Evolutionary conservation across 2,888 invertebrate genomes (phyloP).

Genomic region (Sisyra terminalis): DNA sequence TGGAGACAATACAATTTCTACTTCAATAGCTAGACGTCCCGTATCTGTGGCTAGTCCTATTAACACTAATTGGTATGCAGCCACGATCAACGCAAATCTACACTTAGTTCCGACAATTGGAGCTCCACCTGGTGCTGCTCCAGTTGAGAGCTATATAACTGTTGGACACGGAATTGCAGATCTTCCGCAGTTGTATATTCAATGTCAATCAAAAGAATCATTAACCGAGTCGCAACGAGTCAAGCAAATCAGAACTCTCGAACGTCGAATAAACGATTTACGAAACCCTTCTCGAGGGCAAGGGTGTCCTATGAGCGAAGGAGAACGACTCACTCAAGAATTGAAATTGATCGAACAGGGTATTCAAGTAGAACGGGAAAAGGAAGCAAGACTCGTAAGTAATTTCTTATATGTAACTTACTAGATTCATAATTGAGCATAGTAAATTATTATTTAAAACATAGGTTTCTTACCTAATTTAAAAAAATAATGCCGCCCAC

Average conservation of each 20-base stretch:
- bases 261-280: slow-evolving; percentile 42
- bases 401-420: no score
- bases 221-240: slow-evolving; percentile 41
- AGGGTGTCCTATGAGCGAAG: slow-evolving; percentile 30
- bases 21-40: slow-evolving; percentile 26
- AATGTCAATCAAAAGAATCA: slow-evolving; percentile 26
- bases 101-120: slow-evolving; percentile 20
- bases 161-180: slow-evolving; percentile 23
- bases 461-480: no score
- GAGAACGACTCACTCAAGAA: slow-evolving; percentile 39
- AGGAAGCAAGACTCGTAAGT: slow-evolving; percentile 32
- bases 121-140: slow-evolving; percentile 12
- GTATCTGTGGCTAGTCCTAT: slow-evolving; percentile 30
- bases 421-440: no score
- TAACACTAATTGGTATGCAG: slow-evolving; percentile 25
- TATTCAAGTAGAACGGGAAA: slow-evolving; percentile 38
- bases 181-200: slow-evolving; percentile 16
- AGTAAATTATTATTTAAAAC: no score
- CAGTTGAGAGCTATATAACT: slow-evolving; percentile 31
- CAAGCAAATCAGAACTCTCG: slow-evolving; percentile 39
- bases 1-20: slow-evolving; percentile 20
- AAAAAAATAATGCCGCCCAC: no score
- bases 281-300: slow-evolving; percentile 35
- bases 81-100: slow-evolving; percentile 20
- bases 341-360: slow-evolving; percentile 42